These are phyloP conservation scores for Pardalotus punctatus DNA, from an alignment of 2,113 vertebrate genomes.

Conservation along the genomic window DNA sequence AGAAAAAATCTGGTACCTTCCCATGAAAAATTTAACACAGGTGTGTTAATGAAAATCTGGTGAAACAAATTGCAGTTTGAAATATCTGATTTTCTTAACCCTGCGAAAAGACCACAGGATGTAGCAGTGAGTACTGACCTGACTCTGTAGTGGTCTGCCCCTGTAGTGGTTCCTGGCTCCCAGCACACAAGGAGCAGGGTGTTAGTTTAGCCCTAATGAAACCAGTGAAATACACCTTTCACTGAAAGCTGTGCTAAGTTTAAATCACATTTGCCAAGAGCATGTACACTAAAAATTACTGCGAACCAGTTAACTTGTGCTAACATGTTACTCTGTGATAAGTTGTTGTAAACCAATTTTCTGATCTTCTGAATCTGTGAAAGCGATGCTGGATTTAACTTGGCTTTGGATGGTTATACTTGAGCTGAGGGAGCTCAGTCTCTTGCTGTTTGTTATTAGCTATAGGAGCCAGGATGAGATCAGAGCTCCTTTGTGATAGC, in stretches of 20 bases:
- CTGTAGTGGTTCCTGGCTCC: not conserved
- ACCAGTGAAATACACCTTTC: not conserved
- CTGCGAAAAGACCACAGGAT: not conserved
- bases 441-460: not conserved
- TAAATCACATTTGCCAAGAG: not conserved
- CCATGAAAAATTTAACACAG: not conserved
- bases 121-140: not conserved
- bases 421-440: not conserved
- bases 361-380: not conserved
- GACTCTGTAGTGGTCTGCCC: not conserved
- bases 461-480: not conserved
- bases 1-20: not conserved
- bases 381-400: not conserved
- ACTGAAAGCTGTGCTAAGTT: not conserved
- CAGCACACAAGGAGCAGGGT: not conserved
- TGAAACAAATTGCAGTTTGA: not conserved
- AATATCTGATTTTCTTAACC: not conserved
- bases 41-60: not conserved
- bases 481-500: not conserved
- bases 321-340: slow-evolving; percentile 6
- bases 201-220: slow-evolving; percentile 18
- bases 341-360: slow-evolving; percentile 37
- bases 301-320: slow-evolving; percentile 44
- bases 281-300: slow-evolving; percentile 23
- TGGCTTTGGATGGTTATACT: not conserved